phyloP scores from a whole-genome alignment of 2,113 vertebrate genomes.

The Galbula dea region DNA sequence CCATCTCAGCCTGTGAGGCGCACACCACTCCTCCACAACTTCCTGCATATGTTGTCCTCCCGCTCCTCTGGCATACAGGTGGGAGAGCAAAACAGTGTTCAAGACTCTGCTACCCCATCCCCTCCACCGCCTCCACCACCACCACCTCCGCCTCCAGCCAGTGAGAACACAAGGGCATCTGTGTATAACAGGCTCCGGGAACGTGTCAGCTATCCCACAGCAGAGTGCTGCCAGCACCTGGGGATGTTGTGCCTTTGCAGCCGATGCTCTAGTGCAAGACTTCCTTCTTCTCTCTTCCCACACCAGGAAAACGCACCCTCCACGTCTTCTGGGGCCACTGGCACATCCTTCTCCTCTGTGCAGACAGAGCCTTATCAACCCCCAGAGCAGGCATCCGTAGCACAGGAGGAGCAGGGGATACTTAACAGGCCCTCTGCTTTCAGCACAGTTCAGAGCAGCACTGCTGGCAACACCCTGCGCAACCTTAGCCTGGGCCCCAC shows the following conservation, averaged over 20 bases:
- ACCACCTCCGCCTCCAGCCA: slow-evolving; percentile 77
- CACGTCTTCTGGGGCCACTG: slow-evolving; percentile 78
- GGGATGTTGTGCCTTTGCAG: slow-evolving; percentile 93
- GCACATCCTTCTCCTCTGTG: slow-evolving; percentile 90
- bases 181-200: slow-evolving; percentile 85
- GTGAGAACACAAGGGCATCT: slow-evolving; percentile 80
- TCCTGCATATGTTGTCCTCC: slow-evolving; percentile 97
- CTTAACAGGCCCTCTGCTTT: slow-evolving; percentile 91
- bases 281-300: slow-evolving; percentile 79
- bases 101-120: slow-evolving; percentile 81
- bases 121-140: slow-evolving; percentile 79
- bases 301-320: slow-evolving; percentile 78
- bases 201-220: slow-evolving; percentile 81
- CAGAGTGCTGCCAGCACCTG: slow-evolving; percentile 94
- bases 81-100: slow-evolving; percentile 83
- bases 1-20: slow-evolving; percentile 94
- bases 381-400: slow-evolving; percentile 81
- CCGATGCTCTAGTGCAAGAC: slow-evolving; percentile 86
- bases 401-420: slow-evolving; percentile 81
- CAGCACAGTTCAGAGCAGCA: slow-evolving; percentile 92
- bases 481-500: slow-evolving; percentile 83
- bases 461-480: slow-evolving; percentile 84
- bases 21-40: slow-evolving; percentile 98
- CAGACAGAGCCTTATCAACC: slow-evolving; percentile 87
- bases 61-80: slow-evolving; percentile 88